phyloP scores from a whole-genome alignment of 2,113 vertebrate species.

The Eulemur rufifrons region DNA sequence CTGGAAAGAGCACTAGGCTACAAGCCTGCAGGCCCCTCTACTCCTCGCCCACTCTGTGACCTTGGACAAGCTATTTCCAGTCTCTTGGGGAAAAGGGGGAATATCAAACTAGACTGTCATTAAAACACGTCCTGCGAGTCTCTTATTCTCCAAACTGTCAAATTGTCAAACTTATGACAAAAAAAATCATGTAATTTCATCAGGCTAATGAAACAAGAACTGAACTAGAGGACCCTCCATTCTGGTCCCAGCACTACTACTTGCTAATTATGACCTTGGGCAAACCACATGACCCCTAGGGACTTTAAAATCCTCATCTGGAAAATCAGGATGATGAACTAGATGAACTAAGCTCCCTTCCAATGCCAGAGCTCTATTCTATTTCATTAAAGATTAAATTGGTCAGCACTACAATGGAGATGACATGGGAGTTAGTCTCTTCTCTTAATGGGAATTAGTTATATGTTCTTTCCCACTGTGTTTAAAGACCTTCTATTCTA shows the following conservation, averaged over 20 bases:
- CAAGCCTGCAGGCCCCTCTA: not conserved
- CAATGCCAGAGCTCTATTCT: not conserved
- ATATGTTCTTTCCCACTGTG: not conserved
- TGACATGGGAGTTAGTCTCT: not conserved
- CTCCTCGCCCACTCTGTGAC: not conserved
- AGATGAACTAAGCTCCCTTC: not conserved
- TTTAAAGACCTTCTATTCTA: conserved; percentile 45
- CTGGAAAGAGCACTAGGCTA: not conserved
- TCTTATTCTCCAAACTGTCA: conserved; percentile 39
- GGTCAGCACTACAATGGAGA: not conserved
- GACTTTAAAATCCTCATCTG: not conserved
- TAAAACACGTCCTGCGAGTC: conserved; percentile 30
- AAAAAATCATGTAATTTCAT: not conserved
- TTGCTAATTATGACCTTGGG: not conserved
- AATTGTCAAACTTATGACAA: conserved; percentile 39
- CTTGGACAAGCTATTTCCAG: conserved; percentile 11
- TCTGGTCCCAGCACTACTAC: not conserved
- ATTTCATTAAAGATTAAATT: not conserved
- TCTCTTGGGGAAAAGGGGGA: not conserved
- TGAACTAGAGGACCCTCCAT: not conserved
- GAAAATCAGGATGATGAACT: not conserved
- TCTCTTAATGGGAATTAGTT: not conserved
- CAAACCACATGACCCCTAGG: not conserved
- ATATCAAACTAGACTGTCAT: not conserved
- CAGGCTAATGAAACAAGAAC: not conserved